Conservation (phyloP, 2,113 vertebrate species). For the Bujurquina vittata region DNA sequence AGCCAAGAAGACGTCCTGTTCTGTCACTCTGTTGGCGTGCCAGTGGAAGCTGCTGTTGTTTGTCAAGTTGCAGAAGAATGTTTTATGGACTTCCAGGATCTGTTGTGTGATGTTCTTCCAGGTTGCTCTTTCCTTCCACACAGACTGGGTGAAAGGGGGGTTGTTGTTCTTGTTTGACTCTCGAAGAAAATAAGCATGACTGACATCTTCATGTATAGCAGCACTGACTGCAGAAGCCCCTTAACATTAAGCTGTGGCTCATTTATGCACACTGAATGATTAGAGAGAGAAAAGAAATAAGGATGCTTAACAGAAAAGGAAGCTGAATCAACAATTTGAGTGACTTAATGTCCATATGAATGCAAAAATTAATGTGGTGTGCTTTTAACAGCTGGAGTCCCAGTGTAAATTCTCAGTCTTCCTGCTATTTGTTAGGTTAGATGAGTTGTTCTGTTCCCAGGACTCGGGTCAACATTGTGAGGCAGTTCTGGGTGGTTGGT, state of each 20-base stretch:
- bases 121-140: neutral
- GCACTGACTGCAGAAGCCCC: neutral
- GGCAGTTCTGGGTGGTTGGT: neutral
- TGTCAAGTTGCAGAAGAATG: conserved; percentile 9
- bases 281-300: neutral
- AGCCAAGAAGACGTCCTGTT: neutral
- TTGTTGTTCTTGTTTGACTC: neutral
- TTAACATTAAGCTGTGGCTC: neutral
- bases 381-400: neutral
- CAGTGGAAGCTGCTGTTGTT: conserved; percentile 34
- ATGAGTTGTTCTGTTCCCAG: neutral
- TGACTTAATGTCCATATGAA: neutral
- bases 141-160: neutral
- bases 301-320: neutral
- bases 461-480: neutral
- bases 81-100: conserved; percentile 50
- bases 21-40: conserved; percentile 35
- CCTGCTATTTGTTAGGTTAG: neutral
- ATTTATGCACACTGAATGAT: neutral
- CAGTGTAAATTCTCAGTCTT: neutral
- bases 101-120: conserved; percentile 33
- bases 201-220: neutral
- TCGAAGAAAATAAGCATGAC: neutral
- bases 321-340: neutral
- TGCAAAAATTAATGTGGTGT: neutral